Evolutionary conservation across 2,113 vertebrate genomes (phyloP), one percentile per base, ranked within the genome.

Genomic region (Lasiurus borealis): DNA sequence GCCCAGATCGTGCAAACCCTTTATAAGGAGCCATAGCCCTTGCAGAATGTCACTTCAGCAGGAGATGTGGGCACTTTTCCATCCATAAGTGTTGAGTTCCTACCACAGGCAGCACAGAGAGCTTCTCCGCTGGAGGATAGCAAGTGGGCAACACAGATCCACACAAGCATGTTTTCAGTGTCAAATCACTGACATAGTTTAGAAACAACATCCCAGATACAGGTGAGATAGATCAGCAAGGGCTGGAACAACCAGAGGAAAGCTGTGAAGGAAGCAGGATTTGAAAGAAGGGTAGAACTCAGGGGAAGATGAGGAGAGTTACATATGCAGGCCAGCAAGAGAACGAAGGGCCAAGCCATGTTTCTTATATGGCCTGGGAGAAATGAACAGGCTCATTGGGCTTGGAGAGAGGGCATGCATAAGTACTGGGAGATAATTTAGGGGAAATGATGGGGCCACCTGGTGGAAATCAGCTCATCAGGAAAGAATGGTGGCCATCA

Each of bases 171-270:
- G 34, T 93, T 40, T 69, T 46, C 73, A 16, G n/a, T 23, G 16
- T 31, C 62, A 64, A 29, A 6, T 27, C 36, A 75, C 31, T 21
- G n/a, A 11, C 46, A 0, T 14, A 44, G 69, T 89, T 71, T 71
- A 95, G 80, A 84, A 87, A 50, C 52, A 88, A 19, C 68, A n/a
- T 31, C 6, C 25, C 27, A 87, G 34, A 11, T 73, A 36, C 16
- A 59, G 34, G 11, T 6, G 8, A 19, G 12, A 57, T 23, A n/a
- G 6, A 27, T 73, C 54, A 8, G 15, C 25, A 34, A 59, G 19
- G 83, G 44, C 34, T 66, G 34, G 34, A 57, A 68, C 40, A 21
- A 80, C 23, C 66, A 25, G 34, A 52, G 19, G 1, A 36, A 81
- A n/a, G 29, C 31, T 23, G 0, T 12, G 31, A 19, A 68, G 48